phyloP scores from a whole-genome alignment of 2,797 vertebrate genomes.

The Phrynocephalus guinanensis region DNA sequence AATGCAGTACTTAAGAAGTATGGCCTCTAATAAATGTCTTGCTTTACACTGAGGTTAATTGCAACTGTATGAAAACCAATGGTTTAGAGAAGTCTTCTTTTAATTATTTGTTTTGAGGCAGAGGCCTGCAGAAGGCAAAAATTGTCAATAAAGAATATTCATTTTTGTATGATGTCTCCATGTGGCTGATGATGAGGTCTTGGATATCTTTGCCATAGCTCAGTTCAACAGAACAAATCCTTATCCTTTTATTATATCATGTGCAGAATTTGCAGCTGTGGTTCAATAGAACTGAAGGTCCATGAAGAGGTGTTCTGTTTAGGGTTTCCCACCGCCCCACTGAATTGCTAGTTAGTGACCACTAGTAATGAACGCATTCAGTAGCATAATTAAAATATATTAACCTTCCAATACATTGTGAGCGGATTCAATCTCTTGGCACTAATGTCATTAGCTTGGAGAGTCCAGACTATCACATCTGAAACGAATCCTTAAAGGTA shows the following conservation, averaged over 20 bases:
- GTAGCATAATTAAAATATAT: too few relatives aligned
- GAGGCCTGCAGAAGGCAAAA: constrained; percentile 34
- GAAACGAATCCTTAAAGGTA: too few relatives aligned
- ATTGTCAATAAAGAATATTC: constrained; percentile 55
- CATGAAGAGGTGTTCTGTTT: neutral
- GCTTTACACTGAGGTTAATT: constrained; percentile 1
- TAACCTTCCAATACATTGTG: too few relatives aligned
- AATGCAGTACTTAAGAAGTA: constrained; percentile 29
- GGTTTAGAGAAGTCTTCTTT: constrained; percentile 30
- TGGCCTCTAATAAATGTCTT: neutral
- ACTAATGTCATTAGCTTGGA: neutral
- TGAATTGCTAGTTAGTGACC: neutral
- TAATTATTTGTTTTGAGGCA: constrained; percentile 39
- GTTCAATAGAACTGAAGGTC: neutral
- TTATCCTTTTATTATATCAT: neutral
- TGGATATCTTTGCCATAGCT: neutral
- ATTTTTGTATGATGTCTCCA: neutral
- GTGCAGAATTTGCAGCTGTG: too few relatives aligned
- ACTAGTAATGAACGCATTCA: neutral
- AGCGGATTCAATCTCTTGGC: neutral
- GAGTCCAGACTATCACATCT: neutral
- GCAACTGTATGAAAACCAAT: constrained; percentile 24
- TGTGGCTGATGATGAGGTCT: accelerated
- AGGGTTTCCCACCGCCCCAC: neutral
- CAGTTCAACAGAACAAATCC: neutral